Conservation (phyloP, 2,113 vertebrate genomes). For the Grammomys surdaster region DNA sequence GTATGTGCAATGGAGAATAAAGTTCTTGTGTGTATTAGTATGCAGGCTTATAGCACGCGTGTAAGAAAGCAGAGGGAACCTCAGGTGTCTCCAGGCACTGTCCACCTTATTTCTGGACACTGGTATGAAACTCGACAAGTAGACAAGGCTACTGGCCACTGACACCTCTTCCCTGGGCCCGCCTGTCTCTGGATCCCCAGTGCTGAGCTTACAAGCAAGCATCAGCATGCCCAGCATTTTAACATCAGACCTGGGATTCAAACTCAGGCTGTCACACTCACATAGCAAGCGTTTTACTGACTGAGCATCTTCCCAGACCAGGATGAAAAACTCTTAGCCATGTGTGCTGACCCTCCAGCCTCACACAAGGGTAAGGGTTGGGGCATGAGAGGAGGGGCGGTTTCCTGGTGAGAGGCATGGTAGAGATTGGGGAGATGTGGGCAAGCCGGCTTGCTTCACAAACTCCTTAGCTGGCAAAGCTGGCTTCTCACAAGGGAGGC, state of each 20-base stretch:
- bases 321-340: not conserved
- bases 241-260: not conserved
- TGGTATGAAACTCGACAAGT: not conserved
- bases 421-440: not conserved
- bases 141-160: not conserved
- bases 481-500: not conserved
- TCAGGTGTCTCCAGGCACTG: not conserved
- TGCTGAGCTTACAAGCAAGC: not conserved
- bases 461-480: not conserved
- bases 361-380: not conserved
- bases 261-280: not conserved
- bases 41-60: not conserved
- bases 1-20: fast-evolving
- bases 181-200: not conserved
- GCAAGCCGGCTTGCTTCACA: not conserved
- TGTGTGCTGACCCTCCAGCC: not conserved
- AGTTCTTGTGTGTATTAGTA: not conserved
- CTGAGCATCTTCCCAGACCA: not conserved
- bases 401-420: not conserved
- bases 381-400: not conserved
- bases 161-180: too few species aligned
- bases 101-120: not conserved
- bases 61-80: too few species aligned
- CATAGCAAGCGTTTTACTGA: not conserved
- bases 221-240: not conserved